These are phyloP conservation scores for Carposina sasakii DNA, from an alignment of 1,140 invertebrate genomes.

Conservation along the genomic window DNA sequence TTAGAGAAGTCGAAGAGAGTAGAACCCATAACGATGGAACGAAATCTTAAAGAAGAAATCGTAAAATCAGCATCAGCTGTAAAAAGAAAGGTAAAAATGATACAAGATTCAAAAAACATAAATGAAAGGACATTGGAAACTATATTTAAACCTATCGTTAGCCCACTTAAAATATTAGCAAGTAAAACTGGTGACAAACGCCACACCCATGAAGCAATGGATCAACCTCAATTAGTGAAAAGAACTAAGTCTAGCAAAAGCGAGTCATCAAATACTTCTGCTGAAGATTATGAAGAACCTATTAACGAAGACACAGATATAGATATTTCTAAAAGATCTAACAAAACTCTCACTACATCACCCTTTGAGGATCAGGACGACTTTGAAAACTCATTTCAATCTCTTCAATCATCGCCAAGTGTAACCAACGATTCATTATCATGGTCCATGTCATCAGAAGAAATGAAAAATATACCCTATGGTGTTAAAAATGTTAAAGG, in stretches of 20 bases:
- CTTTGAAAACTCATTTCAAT: slow-evolving; percentile 6
- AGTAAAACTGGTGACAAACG: too few relatives aligned
- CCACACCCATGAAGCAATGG: too few relatives aligned
- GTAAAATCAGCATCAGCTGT: slow-evolving; percentile 7
- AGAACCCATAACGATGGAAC: slow-evolving; percentile 11
- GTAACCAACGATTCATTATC: slow-evolving; percentile 5
- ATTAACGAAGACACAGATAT: too few relatives aligned
- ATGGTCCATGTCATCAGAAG: slow-evolving; percentile 7
- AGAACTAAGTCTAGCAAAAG: not conserved
- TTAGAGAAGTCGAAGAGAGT: too few relatives aligned
- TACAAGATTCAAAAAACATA: too few relatives aligned
- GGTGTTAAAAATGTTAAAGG: slow-evolving; percentile 5
- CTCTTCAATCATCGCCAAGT: not conserved
- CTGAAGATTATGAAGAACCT: not conserved
- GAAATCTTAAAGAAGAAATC: slow-evolving; percentile 6
- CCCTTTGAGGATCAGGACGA: slow-evolving; percentile 5
- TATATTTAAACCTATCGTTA: too few relatives aligned
- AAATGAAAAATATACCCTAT: not conserved
- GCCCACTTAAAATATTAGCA: too few relatives aligned
- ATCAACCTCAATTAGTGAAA: not conserved
- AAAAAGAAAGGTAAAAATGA: slow-evolving; percentile 8
- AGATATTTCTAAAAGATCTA: too few relatives aligned
- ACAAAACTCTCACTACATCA: too few relatives aligned
- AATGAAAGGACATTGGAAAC: too few relatives aligned
- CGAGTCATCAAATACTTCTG: not conserved